Conservation (phyloP, 2,888 invertebrate genomes). For the Palloptera scutellata region DNA sequence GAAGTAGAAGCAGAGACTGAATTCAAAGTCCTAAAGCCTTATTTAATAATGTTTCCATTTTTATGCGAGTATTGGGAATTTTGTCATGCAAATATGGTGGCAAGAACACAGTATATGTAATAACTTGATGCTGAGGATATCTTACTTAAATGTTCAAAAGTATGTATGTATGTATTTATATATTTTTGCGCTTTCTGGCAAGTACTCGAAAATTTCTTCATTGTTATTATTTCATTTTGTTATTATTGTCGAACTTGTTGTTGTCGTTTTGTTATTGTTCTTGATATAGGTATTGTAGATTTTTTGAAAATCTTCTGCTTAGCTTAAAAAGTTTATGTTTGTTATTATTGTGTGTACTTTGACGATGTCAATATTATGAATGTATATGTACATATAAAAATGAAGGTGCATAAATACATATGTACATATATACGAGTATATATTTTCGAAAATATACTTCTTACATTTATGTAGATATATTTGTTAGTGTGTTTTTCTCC, state of each 20-base stretch:
- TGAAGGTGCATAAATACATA: too few relatives aligned
- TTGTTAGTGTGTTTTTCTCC: too few relatives aligned
- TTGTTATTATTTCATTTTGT: background rate
- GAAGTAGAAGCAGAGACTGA: background rate
- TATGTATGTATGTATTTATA: background rate
- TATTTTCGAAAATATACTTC: too few relatives aligned
- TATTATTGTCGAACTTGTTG: conserved; percentile 1
- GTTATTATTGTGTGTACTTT: background rate
- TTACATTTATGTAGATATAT: too few relatives aligned
- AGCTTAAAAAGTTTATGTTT: background rate
- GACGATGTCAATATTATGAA: too few relatives aligned
- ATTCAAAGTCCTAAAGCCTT: conserved; percentile 24
- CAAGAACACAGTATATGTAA: background rate
- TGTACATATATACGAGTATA: too few relatives aligned
- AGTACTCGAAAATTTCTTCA: background rate
- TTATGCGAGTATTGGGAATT: background rate
- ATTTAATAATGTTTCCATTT: conserved; percentile 28
- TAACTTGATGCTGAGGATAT: too few relatives aligned
- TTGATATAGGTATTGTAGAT: background rate
- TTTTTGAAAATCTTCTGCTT: background rate
- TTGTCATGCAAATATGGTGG: background rate
- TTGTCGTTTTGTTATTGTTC: background rate
- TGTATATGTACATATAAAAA: too few relatives aligned
- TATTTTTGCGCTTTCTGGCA: background rate
- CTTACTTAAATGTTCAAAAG: background rate